Evolutionary conservation across 2,113 vertebrate genomes (phyloP), one percentile per base, ranked within the genome.

Genomic region (Dermatemys mawii): DNA sequence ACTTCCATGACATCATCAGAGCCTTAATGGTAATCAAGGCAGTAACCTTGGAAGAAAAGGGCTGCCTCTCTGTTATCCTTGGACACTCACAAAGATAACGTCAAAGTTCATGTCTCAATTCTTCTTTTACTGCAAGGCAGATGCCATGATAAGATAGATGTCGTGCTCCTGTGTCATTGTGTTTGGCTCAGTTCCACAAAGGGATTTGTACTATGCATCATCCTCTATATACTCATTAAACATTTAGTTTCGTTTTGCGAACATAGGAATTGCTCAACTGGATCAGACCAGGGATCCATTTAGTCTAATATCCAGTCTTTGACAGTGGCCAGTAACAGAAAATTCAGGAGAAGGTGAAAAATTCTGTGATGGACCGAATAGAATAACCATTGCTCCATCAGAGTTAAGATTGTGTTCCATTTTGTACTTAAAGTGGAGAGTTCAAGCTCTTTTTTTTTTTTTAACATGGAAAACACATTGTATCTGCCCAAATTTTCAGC

Each of bases 101-200:
- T 82, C 87, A 89, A 95, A 88, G 86, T 91, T 97, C 82, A 88
- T 60, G 14, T 70, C 49, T 84, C 35, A 27, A 8, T 60, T 95
- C 17, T 84, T 67, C n/a, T 83, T 63, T 90, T 57, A 55, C 84
- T 24, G 6, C 87, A 82, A 76, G 93, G 60, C 60, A 80, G 82
- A 89, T 91, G 11, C 14, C 2, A 5, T 54, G 87, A 81, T 93
- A 90, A 92, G 91, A 85, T 82, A 3, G 1, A 3, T 1, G 4
- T 63, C 60, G 7, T 51, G 8, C 14, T 81, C 44, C 48, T 88
- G 41, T 60, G 75, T 86, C 11, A 1, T 53, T 78, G 2, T 51
- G 81, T 87, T 70, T 54, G 44, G 51, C 85, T 91, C 81, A 51
- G 3, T 44, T 92, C 88, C 22, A 0, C 2, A 11, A 27, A 49